A percentile compares a stretch with the other conserved stretches of the same genome.
Evolutionary conservation across 2,113 vertebrate genomes (phyloP).

Genomic region (Misgurnus anguillicaudatus): DNA sequence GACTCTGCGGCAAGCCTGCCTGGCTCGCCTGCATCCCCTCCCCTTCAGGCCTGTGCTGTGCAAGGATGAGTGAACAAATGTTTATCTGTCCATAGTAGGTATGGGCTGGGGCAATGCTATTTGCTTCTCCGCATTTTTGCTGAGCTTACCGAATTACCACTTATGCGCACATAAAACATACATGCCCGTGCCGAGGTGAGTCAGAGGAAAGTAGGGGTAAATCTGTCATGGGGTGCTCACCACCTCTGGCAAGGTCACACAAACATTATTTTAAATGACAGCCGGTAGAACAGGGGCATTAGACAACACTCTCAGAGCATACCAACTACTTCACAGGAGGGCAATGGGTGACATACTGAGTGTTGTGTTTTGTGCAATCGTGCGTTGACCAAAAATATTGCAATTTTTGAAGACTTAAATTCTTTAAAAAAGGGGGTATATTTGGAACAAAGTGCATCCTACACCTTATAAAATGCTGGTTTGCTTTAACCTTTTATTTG

Average conservation of each 20-base stretch:
- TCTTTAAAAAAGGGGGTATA: no score
- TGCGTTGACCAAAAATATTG: background rate
- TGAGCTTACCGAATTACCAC: constrained; percentile 36
- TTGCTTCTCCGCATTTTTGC: constrained; percentile 40
- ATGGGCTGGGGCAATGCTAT: constrained; percentile 15
- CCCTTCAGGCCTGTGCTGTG: constrained; percentile 41
- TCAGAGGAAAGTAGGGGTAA: constrained; percentile 20
- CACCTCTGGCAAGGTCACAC: constrained; percentile 53
- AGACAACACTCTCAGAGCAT: constrained; percentile 45
- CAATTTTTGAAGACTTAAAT: background rate
- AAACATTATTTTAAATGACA: constrained; percentile 56
- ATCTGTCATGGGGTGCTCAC: constrained; percentile 35
- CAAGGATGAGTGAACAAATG: constrained; percentile 50
- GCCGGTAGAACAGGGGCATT: constrained; percentile 41
- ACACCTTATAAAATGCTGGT: no score
- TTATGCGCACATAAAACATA: constrained; percentile 43
- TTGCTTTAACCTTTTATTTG: no score
- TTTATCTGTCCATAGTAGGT: constrained; percentile 30
- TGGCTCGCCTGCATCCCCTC: constrained; percentile 33
- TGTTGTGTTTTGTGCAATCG: background rate
- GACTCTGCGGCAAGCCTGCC: constrained; percentile 44
- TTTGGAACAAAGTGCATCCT: no score
- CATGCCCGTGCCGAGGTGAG: constrained; percentile 23
- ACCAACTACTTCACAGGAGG: constrained; percentile 40
- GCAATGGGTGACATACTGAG: background rate